Evolutionary conservation across 2,113 vertebrate genomes (phyloP).

Genomic region (Myrmecobius fasciatus): DNA sequence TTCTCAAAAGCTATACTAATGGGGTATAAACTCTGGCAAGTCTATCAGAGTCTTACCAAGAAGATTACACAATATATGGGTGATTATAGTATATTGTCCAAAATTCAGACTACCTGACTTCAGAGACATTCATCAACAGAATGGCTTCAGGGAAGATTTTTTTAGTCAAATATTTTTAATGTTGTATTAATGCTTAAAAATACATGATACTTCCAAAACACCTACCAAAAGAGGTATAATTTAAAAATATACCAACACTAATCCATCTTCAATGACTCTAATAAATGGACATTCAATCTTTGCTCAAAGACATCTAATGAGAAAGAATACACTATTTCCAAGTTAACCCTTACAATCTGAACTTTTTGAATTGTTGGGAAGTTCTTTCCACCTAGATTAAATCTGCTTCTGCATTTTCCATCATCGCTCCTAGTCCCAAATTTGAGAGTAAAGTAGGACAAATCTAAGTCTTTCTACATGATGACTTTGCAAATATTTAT

Average conservation of each 20-base stretch:
- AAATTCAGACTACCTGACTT: background rate
- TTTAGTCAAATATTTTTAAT: background rate
- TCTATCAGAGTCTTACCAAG: background rate
- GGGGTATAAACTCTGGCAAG: background rate
- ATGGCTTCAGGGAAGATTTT: background rate
- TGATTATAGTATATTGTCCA: background rate
- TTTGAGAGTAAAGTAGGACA: background rate
- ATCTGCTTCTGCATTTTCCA: background rate
- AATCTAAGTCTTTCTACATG: background rate
- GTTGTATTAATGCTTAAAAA: background rate
- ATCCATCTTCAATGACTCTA: background rate
- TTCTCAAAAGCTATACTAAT: background rate
- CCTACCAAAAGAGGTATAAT: background rate
- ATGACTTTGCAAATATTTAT: background rate
- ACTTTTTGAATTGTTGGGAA: background rate
- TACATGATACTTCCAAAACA: background rate
- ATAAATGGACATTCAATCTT: background rate
- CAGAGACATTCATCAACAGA: background rate
- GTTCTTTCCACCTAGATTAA: background rate
- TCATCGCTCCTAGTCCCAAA: background rate
- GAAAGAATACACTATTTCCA: background rate
- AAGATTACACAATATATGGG: background rate
- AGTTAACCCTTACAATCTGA: background rate
- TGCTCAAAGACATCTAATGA: background rate
- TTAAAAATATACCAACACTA: background rate